Percentiles rank a stretch among this genome's conserved stretches.
Evolutionary conservation across 2,888 invertebrate genomes (phyloP).

Genomic region (Drosophila lacicola): DNA sequence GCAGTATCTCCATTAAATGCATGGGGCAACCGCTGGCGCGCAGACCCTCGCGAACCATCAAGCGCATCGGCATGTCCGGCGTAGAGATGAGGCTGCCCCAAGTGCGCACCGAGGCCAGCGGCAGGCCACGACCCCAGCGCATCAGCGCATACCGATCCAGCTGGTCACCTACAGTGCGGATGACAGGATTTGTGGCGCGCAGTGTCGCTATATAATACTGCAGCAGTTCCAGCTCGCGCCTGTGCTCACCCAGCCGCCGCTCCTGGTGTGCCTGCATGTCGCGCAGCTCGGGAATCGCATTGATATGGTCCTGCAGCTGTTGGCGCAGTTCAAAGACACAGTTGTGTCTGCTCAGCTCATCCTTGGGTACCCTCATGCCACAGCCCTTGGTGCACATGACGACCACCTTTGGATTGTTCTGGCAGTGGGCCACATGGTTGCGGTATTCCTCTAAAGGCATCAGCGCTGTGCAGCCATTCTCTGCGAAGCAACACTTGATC

Average conservation of each 20-base stretch:
- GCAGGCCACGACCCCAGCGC: constrained; percentile 54
- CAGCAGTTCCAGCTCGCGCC: constrained; percentile 62
- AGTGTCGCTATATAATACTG: constrained; percentile 61
- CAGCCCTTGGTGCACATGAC: constrained; percentile 35
- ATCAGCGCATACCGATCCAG: constrained; percentile 62
- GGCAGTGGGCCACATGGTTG: constrained; percentile 39
- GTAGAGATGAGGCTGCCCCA: constrained; percentile 70
- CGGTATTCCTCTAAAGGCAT: constrained; percentile 41
- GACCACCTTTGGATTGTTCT: constrained; percentile 47
- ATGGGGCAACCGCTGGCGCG: constrained; percentile 53
- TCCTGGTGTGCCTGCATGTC: constrained; percentile 41
- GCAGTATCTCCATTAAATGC: constrained; percentile 45
- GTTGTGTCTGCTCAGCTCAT: constrained; percentile 57
- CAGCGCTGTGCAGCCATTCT: constrained; percentile 41
- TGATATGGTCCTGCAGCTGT: constrained; percentile 32
- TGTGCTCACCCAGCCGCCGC: constrained; percentile 39
- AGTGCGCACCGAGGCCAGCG: constrained; percentile 39
- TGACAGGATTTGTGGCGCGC: constrained; percentile 56
- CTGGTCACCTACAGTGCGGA: constrained; percentile 64
- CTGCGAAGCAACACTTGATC: constrained; percentile 56
- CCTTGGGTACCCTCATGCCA: constrained; percentile 53
- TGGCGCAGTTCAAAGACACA: constrained; percentile 56
- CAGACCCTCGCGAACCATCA: constrained; percentile 47
- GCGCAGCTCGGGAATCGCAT: constrained; percentile 31
- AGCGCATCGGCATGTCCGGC: constrained; percentile 55